Base-by-base conservation (phyloP, 2,888 invertebrate species). In the Coleophora deauratella region DNA sequence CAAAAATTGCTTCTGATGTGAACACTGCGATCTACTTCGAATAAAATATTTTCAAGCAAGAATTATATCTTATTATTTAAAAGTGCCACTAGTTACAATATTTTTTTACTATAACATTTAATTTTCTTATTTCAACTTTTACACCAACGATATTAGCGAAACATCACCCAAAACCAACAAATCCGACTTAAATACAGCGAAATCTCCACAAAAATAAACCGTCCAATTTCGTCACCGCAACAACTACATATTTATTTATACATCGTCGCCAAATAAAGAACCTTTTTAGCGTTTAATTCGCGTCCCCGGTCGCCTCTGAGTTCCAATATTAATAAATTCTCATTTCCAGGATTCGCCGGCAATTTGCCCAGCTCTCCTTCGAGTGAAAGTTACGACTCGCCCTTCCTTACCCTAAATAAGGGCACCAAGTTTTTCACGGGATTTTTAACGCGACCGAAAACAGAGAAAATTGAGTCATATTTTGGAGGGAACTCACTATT, bases 251-350 rank as follows among this genome's bases (percentile, higher is more conserved):
- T 21, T 21, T 21, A 49, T 55, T 55, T 54, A 54, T 52, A 54
- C 52, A 48, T 44, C 44, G 47, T 45, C 46, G 37, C 57, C 58
- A 57, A 67, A 68, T 62, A 63, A 71, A 70, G 69, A 72, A 69
- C 66, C 65, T 67, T 62, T 66, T 66, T 64, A 65, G 62, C 66
- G 68, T 66, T 75, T 79, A 79, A 80, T 80, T 79, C 76, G 59
- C 55, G 48, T 55, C 55, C 59, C 60, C 64, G 59, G 58, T 47
- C 46, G 50, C 59, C 55, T 43, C 59, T 53, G 53, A 59, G 57
- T 72, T 71, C 70, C 79, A 82, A 85, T 85, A 82, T 84, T 80
- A 84, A 84, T 85, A 85, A 85, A 84, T 85, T 82, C 80, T 80
- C 78, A 79, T 85, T 78, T 65, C 57, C 67, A 56, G 72, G 76